phyloP scores from a whole-genome alignment of 1,140 invertebrate genomes.

The Diorhabda sublineata region DNA sequence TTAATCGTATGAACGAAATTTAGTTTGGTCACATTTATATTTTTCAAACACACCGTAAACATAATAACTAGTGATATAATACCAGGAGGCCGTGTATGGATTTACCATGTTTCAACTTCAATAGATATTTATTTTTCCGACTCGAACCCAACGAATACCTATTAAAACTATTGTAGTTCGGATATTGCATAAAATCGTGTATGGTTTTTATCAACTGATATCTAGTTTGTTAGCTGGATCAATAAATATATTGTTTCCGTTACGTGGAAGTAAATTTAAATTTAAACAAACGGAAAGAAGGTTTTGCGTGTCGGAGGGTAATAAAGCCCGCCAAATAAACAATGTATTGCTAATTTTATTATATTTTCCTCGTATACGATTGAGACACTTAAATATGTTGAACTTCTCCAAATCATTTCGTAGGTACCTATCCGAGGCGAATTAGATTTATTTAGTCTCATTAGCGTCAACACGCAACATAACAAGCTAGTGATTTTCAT shows the following conservation, averaged over 20 bases:
- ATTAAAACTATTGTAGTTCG: too few relatives aligned
- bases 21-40: too few relatives aligned
- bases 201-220: not conserved
- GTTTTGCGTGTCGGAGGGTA: conserved; percentile 19
- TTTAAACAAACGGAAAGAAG: conserved; percentile 23
- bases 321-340: conserved; percentile 24
- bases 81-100: too few relatives aligned
- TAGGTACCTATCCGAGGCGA: conserved; percentile 18
- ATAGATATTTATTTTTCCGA: too few relatives aligned
- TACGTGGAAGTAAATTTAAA: conserved; percentile 24
- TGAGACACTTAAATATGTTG: conserved; percentile 22
- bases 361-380: conserved; percentile 29
- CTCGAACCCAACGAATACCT: too few relatives aligned
- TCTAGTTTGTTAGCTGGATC: conserved; percentile 5
- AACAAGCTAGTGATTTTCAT: conserved; percentile 1
- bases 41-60: too few relatives aligned
- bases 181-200: not conserved
- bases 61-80: too few relatives aligned
- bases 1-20: too few relatives aligned
- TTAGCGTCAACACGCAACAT: conserved; percentile 25
- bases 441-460: conserved; percentile 26
- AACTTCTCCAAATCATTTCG: conserved; percentile 23
- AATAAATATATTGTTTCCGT: conserved; percentile 17
- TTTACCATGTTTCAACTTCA: too few relatives aligned
- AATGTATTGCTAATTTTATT: conserved; percentile 31